Evolutionary conservation across 2,888 invertebrate genomes (phyloP).

Genomic region (Xylocampa areola): DNA sequence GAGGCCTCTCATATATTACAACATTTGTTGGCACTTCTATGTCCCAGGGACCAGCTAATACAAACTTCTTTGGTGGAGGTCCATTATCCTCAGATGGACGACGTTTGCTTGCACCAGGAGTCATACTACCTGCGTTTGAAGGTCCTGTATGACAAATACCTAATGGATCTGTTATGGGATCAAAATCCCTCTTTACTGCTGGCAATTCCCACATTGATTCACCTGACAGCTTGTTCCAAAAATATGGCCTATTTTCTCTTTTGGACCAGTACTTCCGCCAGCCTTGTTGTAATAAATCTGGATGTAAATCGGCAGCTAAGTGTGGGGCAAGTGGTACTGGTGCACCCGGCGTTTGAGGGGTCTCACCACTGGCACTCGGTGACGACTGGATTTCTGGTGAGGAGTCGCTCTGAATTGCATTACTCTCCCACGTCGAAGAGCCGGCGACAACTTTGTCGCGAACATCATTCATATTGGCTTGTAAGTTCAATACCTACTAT

Average conservation of each 20-base stretch:
- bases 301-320: conserved; percentile 84
- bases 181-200: conserved; percentile 94
- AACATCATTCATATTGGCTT: conserved; percentile 86
- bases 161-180: conserved; percentile 97
- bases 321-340: conserved; percentile 88
- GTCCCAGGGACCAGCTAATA: conserved; percentile 98
- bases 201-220: conserved; percentile 99
- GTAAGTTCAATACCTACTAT: conserved; percentile 36
- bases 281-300: conserved; percentile 93
- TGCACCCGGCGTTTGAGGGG: conserved; percentile 90
- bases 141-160: conserved; percentile 92
- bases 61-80: conserved; percentile 95
- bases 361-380: conserved; percentile 82
- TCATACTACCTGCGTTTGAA: conserved; percentile 83
- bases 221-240: conserved; percentile 98
- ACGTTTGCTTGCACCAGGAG: conserved; percentile 91
- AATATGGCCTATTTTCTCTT: conserved; percentile 97
- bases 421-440: conserved; percentile 84
- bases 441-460: conserved; percentile 88
- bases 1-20: conserved; percentile 95
- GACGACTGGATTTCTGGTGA: conserved; percentile 85
- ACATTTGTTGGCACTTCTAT: conserved; percentile 97
- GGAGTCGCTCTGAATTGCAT: conserved; percentile 79
- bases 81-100: conserved; percentile 95
- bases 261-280: conserved; percentile 99